Evolutionary conservation across 2,888 invertebrate genomes (phyloP).

Genomic region (Drosophila histrio): DNA sequence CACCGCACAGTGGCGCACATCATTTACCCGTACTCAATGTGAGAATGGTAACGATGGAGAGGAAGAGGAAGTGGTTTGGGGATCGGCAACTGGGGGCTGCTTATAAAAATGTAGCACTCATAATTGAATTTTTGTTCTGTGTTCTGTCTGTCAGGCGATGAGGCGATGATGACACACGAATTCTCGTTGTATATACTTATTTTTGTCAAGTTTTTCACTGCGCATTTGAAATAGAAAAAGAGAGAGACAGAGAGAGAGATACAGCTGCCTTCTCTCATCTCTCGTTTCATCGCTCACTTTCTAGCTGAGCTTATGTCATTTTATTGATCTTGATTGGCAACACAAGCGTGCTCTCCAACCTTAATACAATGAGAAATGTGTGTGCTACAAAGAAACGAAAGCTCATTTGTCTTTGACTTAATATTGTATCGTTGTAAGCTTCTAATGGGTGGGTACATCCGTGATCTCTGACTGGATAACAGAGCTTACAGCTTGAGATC

Average conservation of each 20-base stretch:
- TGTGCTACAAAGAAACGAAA: conserved; percentile 44
- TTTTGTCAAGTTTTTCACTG: conserved; percentile 59
- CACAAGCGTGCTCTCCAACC: conserved; percentile 31
- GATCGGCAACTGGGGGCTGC: conserved; percentile 6
- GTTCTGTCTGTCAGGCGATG: conserved; percentile 26
- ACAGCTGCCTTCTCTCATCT: conserved; percentile 9
- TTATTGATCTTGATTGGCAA: conserved; percentile 69
- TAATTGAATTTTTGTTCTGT: conserved; percentile 67
- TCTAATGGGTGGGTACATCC: conserved; percentile 37
- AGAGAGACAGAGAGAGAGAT: background rate
- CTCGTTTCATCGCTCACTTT: conserved; percentile 36
- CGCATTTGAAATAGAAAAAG: conserved; percentile 54
- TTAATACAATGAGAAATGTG: conserved; percentile 26
- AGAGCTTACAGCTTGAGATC: conserved; percentile 1
- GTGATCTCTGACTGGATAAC: conserved; percentile 21
- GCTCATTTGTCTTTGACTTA: conserved; percentile 62
- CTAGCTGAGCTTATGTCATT: conserved; percentile 72
- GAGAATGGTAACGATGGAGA: background rate
- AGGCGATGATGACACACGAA: conserved; percentile 40
- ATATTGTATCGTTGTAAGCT: conserved; percentile 47
- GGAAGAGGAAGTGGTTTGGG: background rate
- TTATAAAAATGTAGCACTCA: conserved; percentile 48
- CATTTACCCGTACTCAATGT: conserved; percentile 11
- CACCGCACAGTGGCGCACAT: conserved; percentile 17
- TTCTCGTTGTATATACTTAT: conserved; percentile 20